Evolutionary conservation across 2,113 vertebrate species (phyloP).

Genomic region (Hyperopisus bebe): DNA sequence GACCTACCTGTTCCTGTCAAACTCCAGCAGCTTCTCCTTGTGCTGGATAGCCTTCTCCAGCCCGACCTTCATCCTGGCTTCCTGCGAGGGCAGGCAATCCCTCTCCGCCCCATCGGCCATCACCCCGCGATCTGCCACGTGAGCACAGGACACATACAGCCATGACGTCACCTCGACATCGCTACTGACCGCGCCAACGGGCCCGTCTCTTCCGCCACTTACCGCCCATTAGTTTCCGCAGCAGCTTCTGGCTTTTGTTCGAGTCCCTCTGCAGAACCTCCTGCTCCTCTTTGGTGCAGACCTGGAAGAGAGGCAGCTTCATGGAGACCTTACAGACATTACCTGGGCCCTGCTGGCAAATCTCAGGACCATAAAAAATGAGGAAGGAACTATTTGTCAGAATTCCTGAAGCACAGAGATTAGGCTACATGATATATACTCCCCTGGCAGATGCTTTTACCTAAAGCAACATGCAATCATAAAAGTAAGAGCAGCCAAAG

Average conservation of each 20-base stretch:
- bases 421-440: neutral
- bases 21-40: conserved; percentile 92
- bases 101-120: conserved; percentile 53
- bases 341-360: neutral
- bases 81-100: conserved; percentile 74
- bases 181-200: neutral
- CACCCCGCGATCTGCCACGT: conserved; percentile 49
- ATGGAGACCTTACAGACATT: neutral
- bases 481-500: neutral
- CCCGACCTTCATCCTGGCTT: conserved; percentile 71
- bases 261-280: conserved; percentile 89
- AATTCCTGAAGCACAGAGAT: neutral
- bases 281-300: conserved; percentile 89
- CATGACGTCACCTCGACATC: neutral
- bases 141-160: neutral
- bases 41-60: conserved; percentile 88
- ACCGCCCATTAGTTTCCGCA: conserved; percentile 93
- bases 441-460: neutral
- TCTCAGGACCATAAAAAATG: neutral
- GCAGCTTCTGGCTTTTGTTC: conserved; percentile 93
- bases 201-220: conserved; percentile 15
- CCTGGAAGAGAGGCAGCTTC: conserved; percentile 52
- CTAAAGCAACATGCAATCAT: neutral
- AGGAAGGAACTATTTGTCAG: neutral
- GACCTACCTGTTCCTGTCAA: conserved; percentile 82